Evolutionary conservation across 2,888 invertebrate genomes (phyloP), one percentile per base, ranked within the genome.

Genomic region (Acleris emargana): DNA sequence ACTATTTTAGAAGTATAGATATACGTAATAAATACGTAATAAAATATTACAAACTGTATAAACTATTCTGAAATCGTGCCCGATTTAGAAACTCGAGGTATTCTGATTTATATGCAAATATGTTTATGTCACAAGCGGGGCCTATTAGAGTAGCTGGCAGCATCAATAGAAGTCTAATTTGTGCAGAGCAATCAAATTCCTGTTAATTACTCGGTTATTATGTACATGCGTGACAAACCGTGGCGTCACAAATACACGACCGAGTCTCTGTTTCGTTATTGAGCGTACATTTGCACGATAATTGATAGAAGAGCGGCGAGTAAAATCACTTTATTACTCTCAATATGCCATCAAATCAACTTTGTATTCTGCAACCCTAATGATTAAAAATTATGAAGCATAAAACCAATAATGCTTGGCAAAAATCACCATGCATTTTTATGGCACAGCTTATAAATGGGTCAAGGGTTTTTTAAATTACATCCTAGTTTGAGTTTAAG

Each of bases 131-230:
- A 82, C 81, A 81, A 79, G 80, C 80, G 78, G 79, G 76, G 80
- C 78, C 81, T 82, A 84, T 87, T 84, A 80, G 78, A 76, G 78
- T 77, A 70, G 78, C 79, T 77, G 73, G 72, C 75, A 72, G 74
- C 80, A 71, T 88, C 88, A 89, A 88, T 87, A 80, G 86, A 81
- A 82, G 78, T 79, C 83, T 87, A 87, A 88, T 88, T 87, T 82
- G 82, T 73, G 75, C 81, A 73, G 73, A 76, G 80, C 84, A 88
- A 88, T 88, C 83, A 84, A 86, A 88, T 88, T 83, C 82, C 83
- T 80, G 81, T 83, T 84, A 85, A 87, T 87, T 84, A 84, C 72
- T 70, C 76, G 71, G 74, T 80, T 77, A 82, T 83, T 80, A 81
- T 71, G 61, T 57, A 57, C 59, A 61, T 67, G 58, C 49, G 66